Conservation (phyloP, 2,113 vertebrate genomes). For the Lipophrys pholis region DNA sequence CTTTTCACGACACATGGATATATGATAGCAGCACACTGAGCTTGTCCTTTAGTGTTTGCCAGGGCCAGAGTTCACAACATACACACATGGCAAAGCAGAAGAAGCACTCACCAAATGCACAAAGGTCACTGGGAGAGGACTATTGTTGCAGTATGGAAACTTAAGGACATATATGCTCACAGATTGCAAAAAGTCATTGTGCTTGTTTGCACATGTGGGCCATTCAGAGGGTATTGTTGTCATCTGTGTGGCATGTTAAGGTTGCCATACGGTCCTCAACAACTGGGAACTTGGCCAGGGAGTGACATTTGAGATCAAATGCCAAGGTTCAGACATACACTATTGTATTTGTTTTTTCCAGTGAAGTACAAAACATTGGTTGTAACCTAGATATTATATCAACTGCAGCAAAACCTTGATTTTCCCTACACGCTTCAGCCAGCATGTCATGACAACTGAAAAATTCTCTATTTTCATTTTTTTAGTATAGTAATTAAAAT, state of each 20-base stretch:
- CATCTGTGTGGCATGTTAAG: neutral
- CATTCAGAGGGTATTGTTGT: neutral
- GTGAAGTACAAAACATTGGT: neutral
- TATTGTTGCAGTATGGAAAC: slow-evolving; percentile 1
- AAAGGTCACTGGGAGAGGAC: slow-evolving; percentile 64
- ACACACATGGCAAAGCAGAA: slow-evolving; percentile 48
- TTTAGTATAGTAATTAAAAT: too few relatives aligned
- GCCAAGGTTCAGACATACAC: neutral
- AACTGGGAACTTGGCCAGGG: neutral
- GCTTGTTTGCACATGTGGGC: too few relatives aligned
- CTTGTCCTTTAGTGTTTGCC: slow-evolving; percentile 80
- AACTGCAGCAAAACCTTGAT: too few relatives aligned
- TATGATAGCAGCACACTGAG: slow-evolving; percentile 73
- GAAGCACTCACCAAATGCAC: slow-evolving; percentile 43
- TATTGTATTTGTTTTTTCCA: neutral
- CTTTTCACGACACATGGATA: slow-evolving; percentile 62
- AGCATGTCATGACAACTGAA: too few relatives aligned
- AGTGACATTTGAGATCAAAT: neutral
- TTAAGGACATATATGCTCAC: neutral
- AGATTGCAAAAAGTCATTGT: neutral
- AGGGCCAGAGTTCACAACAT: slow-evolving; percentile 69
- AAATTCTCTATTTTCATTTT: too few relatives aligned
- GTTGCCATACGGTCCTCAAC: neutral
- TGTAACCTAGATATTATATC: neutral
- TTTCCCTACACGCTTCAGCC: too few relatives aligned